These are phyloP conservation scores for Caranx melampygus DNA, from an alignment of 2,113 vertebrate genomes.

Conservation along the genomic window DNA sequence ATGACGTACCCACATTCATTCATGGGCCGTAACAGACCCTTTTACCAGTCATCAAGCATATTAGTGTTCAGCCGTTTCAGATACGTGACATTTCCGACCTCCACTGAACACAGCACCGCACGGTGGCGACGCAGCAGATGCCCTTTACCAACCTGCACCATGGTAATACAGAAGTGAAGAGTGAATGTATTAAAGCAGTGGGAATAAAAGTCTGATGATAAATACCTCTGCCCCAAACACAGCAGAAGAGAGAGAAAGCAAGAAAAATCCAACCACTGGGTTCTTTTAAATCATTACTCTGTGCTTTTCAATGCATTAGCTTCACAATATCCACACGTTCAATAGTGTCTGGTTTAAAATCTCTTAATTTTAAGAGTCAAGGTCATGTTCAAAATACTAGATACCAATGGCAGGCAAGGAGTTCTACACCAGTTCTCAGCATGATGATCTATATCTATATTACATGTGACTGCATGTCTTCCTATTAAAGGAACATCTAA, in stretches of 20 bases:
- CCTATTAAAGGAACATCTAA: too few relatives aligned
- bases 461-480: neutral
- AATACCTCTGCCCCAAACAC: neutral
- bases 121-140: constrained; percentile 38
- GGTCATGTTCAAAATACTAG: too few relatives aligned
- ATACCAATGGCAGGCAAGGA: too few relatives aligned
- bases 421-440: neutral
- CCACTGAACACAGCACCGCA: constrained; percentile 14
- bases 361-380: too few relatives aligned
- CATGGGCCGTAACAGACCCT: constrained; percentile 25
- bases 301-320: neutral
- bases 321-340: neutral
- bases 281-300: too few relatives aligned
- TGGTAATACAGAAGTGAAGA: constrained; percentile 55
- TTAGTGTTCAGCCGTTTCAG: constrained; percentile 44
- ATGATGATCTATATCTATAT: neutral
- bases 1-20: constrained; percentile 9
- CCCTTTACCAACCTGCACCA: constrained; percentile 42
- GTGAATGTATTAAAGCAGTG: constrained; percentile 36
- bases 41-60: constrained; percentile 46
- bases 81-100: constrained; percentile 62
- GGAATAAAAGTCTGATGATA: constrained; percentile 33
- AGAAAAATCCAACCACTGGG: too few relatives aligned
- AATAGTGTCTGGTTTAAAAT: too few relatives aligned
- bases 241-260: neutral